These are phyloP conservation scores for Pristionchus fissidentatus DNA, from an alignment of 2,888 invertebrate species.

Conservation along the genomic window DNA sequence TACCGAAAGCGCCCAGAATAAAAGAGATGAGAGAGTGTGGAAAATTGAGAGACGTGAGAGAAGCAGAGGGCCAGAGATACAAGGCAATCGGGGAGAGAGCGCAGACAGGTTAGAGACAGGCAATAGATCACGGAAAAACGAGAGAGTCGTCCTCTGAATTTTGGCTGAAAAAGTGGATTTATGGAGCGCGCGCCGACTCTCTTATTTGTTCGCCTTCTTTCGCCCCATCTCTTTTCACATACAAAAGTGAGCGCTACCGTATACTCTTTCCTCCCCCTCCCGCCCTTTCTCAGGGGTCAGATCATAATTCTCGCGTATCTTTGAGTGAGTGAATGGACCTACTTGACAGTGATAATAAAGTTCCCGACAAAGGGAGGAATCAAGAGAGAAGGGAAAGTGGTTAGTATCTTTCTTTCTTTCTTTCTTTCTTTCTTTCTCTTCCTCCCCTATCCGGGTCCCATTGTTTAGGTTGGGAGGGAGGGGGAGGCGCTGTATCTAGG, in stretches of 20 bases:
- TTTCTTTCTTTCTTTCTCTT: neutral
- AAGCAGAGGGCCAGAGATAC: neutral
- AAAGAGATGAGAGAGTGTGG: neutral
- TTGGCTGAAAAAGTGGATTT: constrained; percentile 23
- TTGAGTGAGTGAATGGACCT: neutral
- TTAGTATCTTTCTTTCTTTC: neutral
- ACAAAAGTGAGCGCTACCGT: constrained; percentile 30
- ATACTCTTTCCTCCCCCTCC: neutral
- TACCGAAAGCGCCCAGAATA: constrained; percentile 28
- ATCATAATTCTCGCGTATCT: constrained; percentile 37
- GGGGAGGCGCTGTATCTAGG: constrained; percentile 5
- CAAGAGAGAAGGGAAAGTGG: too few relatives aligned
- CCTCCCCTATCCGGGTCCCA: neutral
- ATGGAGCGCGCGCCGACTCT: constrained; percentile 38
- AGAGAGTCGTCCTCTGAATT: neutral
- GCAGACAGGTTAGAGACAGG: neutral
- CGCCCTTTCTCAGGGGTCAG: neutral
- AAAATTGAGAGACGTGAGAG: constrained; percentile 7
- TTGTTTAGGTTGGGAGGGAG: constrained; percentile 16
- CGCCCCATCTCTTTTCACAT: constrained; percentile 35
- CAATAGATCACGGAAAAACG: neutral
- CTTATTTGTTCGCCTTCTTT: constrained; percentile 43
- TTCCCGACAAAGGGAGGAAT: constrained; percentile 11
- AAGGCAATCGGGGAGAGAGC: neutral
- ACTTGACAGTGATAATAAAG: constrained; percentile 42